These are phyloP conservation scores for Ericerus pela DNA, from an alignment of 1,140 invertebrate species.

Conservation along the genomic window DNA sequence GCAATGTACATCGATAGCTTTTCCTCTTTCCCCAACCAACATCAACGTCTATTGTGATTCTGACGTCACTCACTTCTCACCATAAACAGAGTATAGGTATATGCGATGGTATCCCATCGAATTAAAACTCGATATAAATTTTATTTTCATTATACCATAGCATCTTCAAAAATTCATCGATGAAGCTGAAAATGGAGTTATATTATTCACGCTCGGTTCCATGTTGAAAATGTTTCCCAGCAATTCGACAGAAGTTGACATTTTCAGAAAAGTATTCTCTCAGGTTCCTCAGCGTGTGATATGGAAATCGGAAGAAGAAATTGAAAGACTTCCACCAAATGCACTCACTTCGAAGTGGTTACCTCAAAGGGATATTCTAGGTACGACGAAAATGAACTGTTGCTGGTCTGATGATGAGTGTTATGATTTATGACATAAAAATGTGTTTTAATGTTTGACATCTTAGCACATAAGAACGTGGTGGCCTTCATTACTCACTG, in stretches of 20 bases:
- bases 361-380: conserved; percentile 41
- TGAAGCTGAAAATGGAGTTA: conserved; percentile 33
- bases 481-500: conserved; percentile 48
- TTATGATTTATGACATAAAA: background rate
- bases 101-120: no score
- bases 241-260: background rate
- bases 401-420: background rate
- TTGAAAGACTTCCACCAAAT: conserved; percentile 35
- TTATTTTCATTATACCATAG: no score
- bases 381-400: conserved; percentile 25
- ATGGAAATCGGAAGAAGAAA: conserved; percentile 43
- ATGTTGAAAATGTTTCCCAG: background rate
- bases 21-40: no score
- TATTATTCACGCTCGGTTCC: conserved; percentile 1
- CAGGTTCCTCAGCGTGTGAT: conserved; percentile 33
- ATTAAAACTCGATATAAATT: no score
- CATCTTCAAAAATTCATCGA: conserved; percentile 22
- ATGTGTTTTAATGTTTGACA: background rate
- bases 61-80: no score
- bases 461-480: conserved; percentile 33
- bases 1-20: no score
- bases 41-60: no score
- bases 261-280: background rate
- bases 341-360: conserved; percentile 42
- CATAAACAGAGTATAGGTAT: no score